Conservation (phyloP, 2,888 invertebrate genomes). For the Trisateles emortualis region DNA sequence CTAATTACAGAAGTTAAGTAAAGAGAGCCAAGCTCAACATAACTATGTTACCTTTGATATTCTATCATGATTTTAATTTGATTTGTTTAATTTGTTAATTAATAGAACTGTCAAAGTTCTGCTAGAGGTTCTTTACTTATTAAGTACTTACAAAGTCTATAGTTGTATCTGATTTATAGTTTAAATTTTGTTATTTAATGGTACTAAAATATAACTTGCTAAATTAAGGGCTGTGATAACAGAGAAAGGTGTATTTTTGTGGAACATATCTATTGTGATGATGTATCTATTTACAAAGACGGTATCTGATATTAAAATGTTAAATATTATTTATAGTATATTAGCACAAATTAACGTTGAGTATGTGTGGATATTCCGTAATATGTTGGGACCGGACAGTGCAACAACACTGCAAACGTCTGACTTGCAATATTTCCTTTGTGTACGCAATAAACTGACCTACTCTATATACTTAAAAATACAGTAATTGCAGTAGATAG, state of each 20-base stretch:
- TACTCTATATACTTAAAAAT: not conserved
- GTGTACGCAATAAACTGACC: constrained; percentile 27
- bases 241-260: constrained; percentile 70
- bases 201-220: constrained; percentile 63
- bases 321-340: constrained; percentile 33
- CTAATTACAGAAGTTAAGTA: constrained; percentile 32
- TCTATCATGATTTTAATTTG: constrained; percentile 39
- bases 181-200: constrained; percentile 76
- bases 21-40: constrained; percentile 50
- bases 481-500: not conserved
- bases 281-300: constrained; percentile 52
- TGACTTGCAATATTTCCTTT: constrained; percentile 46
- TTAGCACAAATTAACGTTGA: constrained; percentile 32
- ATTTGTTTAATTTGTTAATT: constrained; percentile 49
- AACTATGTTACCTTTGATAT: constrained; percentile 48
- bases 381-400: constrained; percentile 12
- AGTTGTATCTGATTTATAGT: constrained; percentile 67
- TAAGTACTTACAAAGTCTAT: constrained; percentile 68
- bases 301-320: constrained; percentile 44
- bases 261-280: constrained; percentile 67
- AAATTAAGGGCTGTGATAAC: constrained; percentile 82
- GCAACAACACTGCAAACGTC: constrained; percentile 20
- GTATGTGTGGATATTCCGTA: constrained; percentile 42
- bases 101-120: constrained; percentile 33
- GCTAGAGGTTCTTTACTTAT: constrained; percentile 41